phyloP scores from a whole-genome alignment of 2,113 vertebrate species.

The Cyprinus carpio region DNA sequence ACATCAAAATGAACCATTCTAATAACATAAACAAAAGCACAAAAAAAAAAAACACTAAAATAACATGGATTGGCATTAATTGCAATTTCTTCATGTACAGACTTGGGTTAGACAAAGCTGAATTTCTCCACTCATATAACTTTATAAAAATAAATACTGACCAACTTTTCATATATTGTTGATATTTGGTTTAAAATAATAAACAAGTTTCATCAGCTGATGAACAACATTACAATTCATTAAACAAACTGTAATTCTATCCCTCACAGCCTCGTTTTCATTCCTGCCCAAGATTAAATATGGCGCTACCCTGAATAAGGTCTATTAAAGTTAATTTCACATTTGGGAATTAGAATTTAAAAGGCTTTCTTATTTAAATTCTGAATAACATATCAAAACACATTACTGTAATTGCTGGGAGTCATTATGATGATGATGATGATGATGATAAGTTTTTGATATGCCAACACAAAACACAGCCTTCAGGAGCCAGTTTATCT shows the following conservation, averaged over 20 bases:
- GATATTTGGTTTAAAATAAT: neutral
- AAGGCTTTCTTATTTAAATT: neutral
- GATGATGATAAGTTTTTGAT: neutral
- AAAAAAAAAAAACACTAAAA: too few species aligned
- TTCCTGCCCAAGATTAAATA: neutral
- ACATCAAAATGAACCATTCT: neutral
- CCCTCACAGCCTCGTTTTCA: neutral
- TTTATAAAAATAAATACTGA: neutral
- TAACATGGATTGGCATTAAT: neutral
- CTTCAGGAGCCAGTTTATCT: neutral
- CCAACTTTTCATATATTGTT: neutral
- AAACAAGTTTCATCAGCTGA: too few species aligned
- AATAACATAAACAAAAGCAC: too few species aligned
- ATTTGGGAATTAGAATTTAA: neutral
- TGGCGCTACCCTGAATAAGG: neutral
- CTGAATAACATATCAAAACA: neutral
- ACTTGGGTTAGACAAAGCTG: neutral
- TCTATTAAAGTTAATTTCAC: neutral
- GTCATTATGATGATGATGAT: neutral
- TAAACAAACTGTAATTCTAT: too few species aligned
- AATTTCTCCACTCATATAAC: neutral
- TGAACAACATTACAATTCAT: too few species aligned
- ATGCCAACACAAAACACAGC: neutral
- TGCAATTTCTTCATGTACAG: neutral
- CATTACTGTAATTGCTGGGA: neutral